Base-by-base conservation (phyloP, 2,113 vertebrate species). In the Eleginops maclovinus region DNA sequence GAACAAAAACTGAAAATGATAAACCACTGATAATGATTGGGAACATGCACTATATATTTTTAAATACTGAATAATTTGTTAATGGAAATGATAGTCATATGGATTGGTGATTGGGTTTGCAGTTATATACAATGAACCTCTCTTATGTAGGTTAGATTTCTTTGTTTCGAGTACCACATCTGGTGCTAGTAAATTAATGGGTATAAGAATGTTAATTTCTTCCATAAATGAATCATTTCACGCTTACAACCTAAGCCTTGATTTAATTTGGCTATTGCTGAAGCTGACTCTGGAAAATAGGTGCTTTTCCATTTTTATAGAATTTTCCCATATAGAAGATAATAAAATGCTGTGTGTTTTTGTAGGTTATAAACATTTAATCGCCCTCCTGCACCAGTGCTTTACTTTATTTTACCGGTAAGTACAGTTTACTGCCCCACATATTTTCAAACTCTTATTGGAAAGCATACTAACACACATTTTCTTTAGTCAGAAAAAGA, bases 341-440 rank as follows among this genome's bases (percentile, higher is more conserved):
- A 46, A 53, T 53, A 24, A 50, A 80, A 74, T 54, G 15, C 19
- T 24, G n/a, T 9, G 36, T 22, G 54, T n/a, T 61, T 68, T 14
- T 9, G n/a, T 11, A 19, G 8, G 19, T 40, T 59, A 12, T 65
- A 67, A 66, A 66, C 41, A 9, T 43, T 1, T 13, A 56, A 51
- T 12, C 28, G 9, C 31, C 17, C 26, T 71, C 12, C 41, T 36
- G 19, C 26, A 51, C 13, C 4, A 24, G 24, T n/a, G 17, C 17
- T 59, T 58, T 60, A 22, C 53, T 61, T 10, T 43, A 50, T 21
- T 49, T 11, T 36, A 36, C 31, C 31, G 31, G 17, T 49, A 40
- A 21, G 9, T 28, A 3, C 7, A 47, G 26, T 61, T 79, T 43
- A 28, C 9, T 41, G 51, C 21, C 16, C 11, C 16, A 31, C 17